Conservation (phyloP, 2,888 invertebrate genomes). For the Autographa pulchrina region DNA sequence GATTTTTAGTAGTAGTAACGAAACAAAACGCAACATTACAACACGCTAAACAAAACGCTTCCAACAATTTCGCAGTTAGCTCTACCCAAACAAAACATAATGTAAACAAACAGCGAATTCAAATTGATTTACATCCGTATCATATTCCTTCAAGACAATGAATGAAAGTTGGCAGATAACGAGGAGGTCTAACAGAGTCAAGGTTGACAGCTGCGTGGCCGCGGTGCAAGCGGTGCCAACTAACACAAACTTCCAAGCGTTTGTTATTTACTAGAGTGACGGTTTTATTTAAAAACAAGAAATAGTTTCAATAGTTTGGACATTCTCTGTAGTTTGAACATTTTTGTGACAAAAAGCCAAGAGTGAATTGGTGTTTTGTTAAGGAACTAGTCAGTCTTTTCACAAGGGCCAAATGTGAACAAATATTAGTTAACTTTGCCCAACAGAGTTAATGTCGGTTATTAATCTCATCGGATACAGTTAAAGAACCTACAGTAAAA, state of each 20-base stretch:
- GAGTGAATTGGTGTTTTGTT: constrained; percentile 9
- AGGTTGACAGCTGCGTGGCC: constrained; percentile 70
- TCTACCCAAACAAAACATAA: not conserved
- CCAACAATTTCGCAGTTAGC: not conserved
- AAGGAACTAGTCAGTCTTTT: no score
- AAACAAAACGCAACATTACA: not conserved
- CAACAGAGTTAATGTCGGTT: no score
- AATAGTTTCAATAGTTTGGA: constrained; percentile 25
- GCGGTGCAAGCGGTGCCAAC: constrained; percentile 74
- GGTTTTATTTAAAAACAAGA: constrained; percentile 26
- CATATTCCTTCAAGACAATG: constrained; percentile 65
- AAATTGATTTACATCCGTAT: constrained; percentile 35
- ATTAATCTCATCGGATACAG: no score
- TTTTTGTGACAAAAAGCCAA: not conserved
- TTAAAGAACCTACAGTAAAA: no score
- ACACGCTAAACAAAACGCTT: not conserved
- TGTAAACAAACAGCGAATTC: constrained; percentile 6
- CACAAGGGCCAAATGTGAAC: no score
- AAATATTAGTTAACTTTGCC: no score
- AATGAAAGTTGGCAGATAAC: constrained; percentile 82
- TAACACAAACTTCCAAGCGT: constrained; percentile 53
- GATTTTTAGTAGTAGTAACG: not conserved
- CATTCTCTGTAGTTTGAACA: constrained; percentile 18
- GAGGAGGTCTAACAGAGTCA: constrained; percentile 76
- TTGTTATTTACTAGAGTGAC: constrained; percentile 44